Base-by-base conservation (phyloP, 1,140 invertebrate species). In the Macrotrachela quadricornifera region DNA sequence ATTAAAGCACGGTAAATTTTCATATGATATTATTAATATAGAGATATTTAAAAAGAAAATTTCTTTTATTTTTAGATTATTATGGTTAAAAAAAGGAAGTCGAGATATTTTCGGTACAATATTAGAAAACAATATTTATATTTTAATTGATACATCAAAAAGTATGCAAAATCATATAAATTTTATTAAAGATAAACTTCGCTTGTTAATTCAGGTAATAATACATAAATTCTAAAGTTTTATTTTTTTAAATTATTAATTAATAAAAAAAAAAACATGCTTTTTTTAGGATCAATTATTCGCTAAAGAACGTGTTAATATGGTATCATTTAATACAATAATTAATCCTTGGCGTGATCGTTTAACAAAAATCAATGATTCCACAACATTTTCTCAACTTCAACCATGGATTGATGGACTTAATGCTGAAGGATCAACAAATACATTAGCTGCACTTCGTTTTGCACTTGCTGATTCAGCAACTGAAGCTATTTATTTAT, bases 31-130 rank as follows among this genome's bases (percentile, higher is more conserved):
- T 30, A n/a, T n/a, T n/a, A n/a, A n/a, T n/a, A n/a, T n/a, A n/a
- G n/a, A n/a, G 21, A 30, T 4, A 30, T 4, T 4, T 30, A 30
- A 30, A 8, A 30, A 8, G 8, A 30, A 4, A 30, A 30, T 8
- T 4, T 30, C 21, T 30, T 30, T 30, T 30, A 30, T 30, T 30
- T 30, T 8, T 30, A 30, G 21, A 8, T 30, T 30, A 30, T 62
- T 65, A 46, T 71, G 69, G 69, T 57, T 71, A 46, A 63, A 66
- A 40, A 62, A 64, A 57, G 67, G 66, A 10, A 70, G 67, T 51
- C 53, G 67, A 13, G 64, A 65, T 30, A 55, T 70, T 21, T 71
- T 71, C 63, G 69, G 69, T 12, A 71, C 65, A 37, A 59, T 71
- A 0, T 61, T 69, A 37, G 69, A 71, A 55, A 64, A 68, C 38